Evolutionary conservation across 2,113 vertebrate genomes (phyloP).

Genomic region (Lepus europaeus): DNA sequence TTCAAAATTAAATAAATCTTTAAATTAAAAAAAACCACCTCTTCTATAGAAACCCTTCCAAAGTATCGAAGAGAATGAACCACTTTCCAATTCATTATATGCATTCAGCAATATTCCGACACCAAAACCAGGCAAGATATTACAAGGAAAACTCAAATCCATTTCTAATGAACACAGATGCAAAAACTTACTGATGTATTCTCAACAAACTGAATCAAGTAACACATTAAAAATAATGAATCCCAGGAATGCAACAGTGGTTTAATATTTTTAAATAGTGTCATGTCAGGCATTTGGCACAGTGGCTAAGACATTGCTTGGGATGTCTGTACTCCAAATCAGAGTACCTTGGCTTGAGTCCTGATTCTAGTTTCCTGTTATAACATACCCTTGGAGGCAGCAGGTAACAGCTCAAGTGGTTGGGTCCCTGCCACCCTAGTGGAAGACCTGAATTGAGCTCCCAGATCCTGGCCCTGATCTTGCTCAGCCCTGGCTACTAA

Average conservation of each 20-base stretch:
- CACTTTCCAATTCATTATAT: background rate
- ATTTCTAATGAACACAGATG: background rate
- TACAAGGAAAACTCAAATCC: background rate
- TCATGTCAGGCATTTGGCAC: too few species aligned
- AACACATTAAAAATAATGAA: background rate
- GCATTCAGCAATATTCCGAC: background rate
- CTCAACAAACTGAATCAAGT: conserved; percentile 8
- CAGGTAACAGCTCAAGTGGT: too few species aligned
- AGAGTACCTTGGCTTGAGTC: too few species aligned
- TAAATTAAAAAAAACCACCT: background rate
- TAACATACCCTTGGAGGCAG: too few species aligned
- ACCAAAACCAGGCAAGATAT: background rate
- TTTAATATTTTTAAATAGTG: background rate
- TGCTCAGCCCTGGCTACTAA: too few species aligned
- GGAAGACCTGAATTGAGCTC: too few species aligned
- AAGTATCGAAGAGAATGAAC: background rate
- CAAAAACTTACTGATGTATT: background rate
- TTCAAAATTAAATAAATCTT: too few species aligned
- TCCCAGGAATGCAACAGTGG: background rate
- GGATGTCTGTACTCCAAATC: too few species aligned
- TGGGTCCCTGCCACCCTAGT: too few species aligned
- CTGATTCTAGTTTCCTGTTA: too few species aligned
- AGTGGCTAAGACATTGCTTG: too few species aligned
- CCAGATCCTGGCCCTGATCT: too few species aligned
- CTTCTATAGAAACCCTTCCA: background rate